phyloP scores from a whole-genome alignment of 2,797 vertebrate species.

The Sebastolobus altivelis region DNA sequence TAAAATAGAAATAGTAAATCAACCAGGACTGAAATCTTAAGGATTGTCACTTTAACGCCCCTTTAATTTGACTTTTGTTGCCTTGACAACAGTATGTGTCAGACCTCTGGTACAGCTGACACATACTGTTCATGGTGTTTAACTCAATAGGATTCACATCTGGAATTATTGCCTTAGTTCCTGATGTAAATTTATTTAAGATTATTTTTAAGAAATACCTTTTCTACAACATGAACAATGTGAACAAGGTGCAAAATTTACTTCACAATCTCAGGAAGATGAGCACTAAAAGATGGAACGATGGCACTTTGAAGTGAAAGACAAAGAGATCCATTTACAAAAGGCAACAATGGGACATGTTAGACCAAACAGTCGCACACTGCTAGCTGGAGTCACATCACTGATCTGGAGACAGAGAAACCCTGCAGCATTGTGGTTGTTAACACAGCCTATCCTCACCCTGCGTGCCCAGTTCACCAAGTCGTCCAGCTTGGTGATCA shows the following conservation, averaged over 20 bases:
- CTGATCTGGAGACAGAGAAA: neutral
- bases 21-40: too few relatives aligned
- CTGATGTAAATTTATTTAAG: neutral
- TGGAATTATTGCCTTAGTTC: neutral
- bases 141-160: neutral
- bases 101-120: neutral
- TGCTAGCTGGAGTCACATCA: neutral
- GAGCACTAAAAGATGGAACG: neutral
- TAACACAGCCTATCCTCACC: conserved; percentile 82
- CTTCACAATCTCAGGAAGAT: neutral
- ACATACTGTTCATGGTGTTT: neutral
- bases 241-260: too few relatives aligned
- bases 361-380: neutral
- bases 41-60: too few relatives aligned
- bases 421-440: neutral
- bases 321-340: neutral
- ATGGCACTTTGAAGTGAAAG: neutral
- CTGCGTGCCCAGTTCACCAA: conserved; percentile 96
- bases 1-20: too few relatives aligned
- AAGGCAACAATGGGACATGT: neutral
- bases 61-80: neutral
- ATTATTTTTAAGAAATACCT: fast-evolving
- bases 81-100: neutral
- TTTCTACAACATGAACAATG: too few relatives aligned
- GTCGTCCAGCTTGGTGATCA: conserved; percentile 94